phyloP scores from a whole-genome alignment of 2,113 vertebrate species.

The Leptosomus discolor region DNA sequence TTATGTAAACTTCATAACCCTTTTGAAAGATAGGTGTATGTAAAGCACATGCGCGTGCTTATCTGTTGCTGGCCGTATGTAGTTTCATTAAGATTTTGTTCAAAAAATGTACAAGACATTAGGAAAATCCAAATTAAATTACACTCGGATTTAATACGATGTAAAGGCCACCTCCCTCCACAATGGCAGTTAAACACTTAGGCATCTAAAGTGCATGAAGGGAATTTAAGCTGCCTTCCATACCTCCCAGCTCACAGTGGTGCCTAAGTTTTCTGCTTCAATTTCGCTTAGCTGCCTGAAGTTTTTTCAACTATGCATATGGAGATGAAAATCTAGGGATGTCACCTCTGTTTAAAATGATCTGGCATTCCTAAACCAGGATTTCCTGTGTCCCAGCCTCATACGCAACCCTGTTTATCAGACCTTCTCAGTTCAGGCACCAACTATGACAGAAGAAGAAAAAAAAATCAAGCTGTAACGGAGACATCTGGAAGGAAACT shows the following conservation, averaged over 20 bases:
- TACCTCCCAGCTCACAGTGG: neutral
- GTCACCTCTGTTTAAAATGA: neutral
- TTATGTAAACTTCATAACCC: neutral
- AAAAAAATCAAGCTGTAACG: neutral
- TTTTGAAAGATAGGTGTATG: neutral
- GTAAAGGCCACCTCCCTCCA: neutral
- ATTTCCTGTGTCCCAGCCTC: neutral
- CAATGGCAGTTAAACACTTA: neutral
- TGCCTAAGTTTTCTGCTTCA: neutral
- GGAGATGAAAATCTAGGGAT: neutral
- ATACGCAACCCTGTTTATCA: neutral
- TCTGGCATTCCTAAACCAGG: neutral
- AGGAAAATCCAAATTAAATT: neutral
- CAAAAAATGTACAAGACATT: neutral
- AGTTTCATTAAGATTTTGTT: neutral
- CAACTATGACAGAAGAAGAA: no score
- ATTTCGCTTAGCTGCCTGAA: neutral
- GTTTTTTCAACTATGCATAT: neutral
- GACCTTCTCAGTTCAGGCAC: neutral
- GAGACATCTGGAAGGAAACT: slow-evolving; percentile 5
- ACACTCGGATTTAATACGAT: neutral
- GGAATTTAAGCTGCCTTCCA: neutral
- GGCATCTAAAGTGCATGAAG: neutral
- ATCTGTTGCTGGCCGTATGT: neutral
- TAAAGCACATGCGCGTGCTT: neutral